Conservation (phyloP, 2,113 vertebrate genomes). For the Podarcis muralis region DNA sequence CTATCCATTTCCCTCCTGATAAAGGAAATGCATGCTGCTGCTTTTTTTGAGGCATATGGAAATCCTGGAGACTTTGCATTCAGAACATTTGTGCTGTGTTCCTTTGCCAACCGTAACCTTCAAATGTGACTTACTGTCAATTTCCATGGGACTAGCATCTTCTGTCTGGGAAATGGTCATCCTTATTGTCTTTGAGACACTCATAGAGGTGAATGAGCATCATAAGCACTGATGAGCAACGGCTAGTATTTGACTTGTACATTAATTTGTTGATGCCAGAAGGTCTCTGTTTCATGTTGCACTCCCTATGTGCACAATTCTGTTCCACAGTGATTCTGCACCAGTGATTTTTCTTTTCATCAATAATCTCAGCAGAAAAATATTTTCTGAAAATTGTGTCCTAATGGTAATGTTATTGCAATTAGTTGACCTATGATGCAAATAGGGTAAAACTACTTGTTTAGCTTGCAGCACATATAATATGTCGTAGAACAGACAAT, state of each 20-base stretch:
- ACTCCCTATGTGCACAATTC: neutral
- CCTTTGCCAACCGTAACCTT: neutral
- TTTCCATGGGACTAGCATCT: neutral
- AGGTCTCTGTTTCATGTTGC: neutral
- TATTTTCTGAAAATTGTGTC: neutral
- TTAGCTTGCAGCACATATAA: neutral
- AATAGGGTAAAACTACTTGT: neutral
- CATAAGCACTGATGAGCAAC: neutral
- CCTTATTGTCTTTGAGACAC: neutral
- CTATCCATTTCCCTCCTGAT: constrained; percentile 6
- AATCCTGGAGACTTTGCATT: constrained; percentile 5
- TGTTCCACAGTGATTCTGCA: neutral
- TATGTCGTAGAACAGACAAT: too few relatives aligned
- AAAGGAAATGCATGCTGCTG: neutral
- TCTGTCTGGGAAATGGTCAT: neutral
- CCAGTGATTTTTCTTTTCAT: neutral
- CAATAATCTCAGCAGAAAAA: neutral
- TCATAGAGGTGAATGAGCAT: neutral
- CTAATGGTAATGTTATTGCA: neutral
- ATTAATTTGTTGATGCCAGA: neutral
- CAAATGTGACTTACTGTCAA: neutral
- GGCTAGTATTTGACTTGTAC: neutral
- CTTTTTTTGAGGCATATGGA: constrained; percentile 9
- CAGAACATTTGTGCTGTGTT: neutral
- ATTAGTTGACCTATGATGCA: neutral